Percentiles rank a stretch among this genome's conserved stretches.
phyloP scores from a whole-genome alignment of 2,888 invertebrate genomes.

The Steromphala cineraria region DNA sequence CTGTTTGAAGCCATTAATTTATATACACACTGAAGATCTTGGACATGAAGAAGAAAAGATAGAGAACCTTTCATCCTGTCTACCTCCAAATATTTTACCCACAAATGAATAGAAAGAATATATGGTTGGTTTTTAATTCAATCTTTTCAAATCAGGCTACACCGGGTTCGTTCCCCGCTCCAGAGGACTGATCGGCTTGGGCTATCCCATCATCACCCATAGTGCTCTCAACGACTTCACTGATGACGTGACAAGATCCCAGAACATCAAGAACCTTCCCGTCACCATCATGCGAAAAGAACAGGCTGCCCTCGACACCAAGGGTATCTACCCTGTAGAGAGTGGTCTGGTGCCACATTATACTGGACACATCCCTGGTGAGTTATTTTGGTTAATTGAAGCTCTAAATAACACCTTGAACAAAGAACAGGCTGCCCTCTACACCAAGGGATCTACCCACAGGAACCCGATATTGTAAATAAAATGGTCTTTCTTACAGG shows the following conservation, averaged over 20 bases:
- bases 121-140: no score
- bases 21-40: no score
- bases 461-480: no score
- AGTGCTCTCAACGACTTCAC: slow-evolving; percentile 67
- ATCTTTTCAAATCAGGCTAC: slow-evolving; percentile 52
- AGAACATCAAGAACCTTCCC: slow-evolving; percentile 40
- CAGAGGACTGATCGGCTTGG: slow-evolving; percentile 59
- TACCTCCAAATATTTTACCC: no score
- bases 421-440: slow-evolving; percentile 8
- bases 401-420: no score
- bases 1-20: no score
- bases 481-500: no score
- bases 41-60: no score
- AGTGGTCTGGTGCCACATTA: slow-evolving; percentile 68
- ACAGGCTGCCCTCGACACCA: slow-evolving; percentile 35
- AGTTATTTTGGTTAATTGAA: not conserved
- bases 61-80: no score
- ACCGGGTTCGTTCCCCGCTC: slow-evolving; percentile 68
- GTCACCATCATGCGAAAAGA: slow-evolving; percentile 45
- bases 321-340: slow-evolving; percentile 62
- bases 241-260: slow-evolving; percentile 45
- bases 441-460: slow-evolving; percentile 48
- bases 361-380: slow-evolving; percentile 71
- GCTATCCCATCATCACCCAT: slow-evolving; percentile 69
- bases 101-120: no score